Evolutionary conservation across 53 echinoderm and acorn worm genomes (phyloP).

Genomic region (Echinarachnius parma): DNA sequence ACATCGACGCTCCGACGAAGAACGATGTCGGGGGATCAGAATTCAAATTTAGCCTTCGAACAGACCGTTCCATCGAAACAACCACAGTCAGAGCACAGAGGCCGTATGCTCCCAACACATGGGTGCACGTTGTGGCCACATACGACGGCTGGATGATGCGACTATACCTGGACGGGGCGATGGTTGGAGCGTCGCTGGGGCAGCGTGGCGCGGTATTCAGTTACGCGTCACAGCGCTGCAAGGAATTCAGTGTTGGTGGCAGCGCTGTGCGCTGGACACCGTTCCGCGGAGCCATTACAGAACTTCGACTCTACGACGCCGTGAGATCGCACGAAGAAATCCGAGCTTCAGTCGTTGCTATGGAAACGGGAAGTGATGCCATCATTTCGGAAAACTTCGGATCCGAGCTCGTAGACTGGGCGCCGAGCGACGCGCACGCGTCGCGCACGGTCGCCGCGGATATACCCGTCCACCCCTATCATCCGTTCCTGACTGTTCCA

Average conservation of each 20-base stretch:
- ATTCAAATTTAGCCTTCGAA: constrained; percentile 66
- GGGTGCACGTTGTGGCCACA: constrained; percentile 82
- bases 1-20: constrained; percentile 44
- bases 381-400: constrained; percentile 64
- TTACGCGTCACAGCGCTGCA: constrained; percentile 62
- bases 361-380: constrained; percentile 4
- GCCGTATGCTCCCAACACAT: constrained; percentile 62
- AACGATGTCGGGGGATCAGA: constrained; percentile 40
- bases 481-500: constrained; percentile 41
- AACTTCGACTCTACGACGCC: constrained; percentile 52
- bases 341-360: not conserved
- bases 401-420: constrained; percentile 56
- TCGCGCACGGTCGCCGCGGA: constrained; percentile 34
- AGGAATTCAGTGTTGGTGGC: constrained; percentile 80
- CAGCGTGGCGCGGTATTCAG: constrained; percentile 73
- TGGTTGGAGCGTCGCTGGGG: constrained; percentile 52
- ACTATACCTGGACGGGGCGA: constrained; percentile 83
- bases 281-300: constrained; percentile 75
- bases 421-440: constrained; percentile 57
- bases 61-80: constrained; percentile 66
- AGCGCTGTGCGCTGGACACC: constrained; percentile 38
- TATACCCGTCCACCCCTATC: constrained; percentile 1
- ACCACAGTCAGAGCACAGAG: constrained; percentile 48
- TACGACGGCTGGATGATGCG: constrained; percentile 70
- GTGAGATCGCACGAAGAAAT: constrained; percentile 54